phyloP scores from a whole-genome alignment of 2,797 vertebrate genomes.

The Naso thynnoides region DNA sequence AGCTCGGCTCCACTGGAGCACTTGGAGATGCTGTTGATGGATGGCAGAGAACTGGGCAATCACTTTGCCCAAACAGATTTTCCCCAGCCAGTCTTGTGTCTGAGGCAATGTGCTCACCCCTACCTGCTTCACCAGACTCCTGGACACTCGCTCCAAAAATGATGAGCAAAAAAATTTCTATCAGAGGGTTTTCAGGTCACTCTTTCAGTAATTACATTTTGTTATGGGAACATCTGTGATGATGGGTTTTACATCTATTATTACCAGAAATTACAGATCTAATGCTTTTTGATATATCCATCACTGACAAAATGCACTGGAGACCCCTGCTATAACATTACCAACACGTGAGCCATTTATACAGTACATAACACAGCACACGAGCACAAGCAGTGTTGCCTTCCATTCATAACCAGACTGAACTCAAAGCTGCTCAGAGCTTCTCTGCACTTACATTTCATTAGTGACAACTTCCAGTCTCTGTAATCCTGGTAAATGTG shows the following conservation, averaged over 20 bases:
- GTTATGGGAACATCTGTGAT: background rate
- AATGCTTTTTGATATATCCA: background rate
- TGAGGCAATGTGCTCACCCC: slow-evolving; percentile 30
- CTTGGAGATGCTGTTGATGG: slow-evolving; percentile 56
- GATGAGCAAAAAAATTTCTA: background rate
- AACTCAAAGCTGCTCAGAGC: slow-evolving; percentile 30
- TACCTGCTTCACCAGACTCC: slow-evolving; percentile 9
- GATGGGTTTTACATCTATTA: background rate
- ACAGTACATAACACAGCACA: slow-evolving; percentile 7
- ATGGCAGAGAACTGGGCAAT: slow-evolving; percentile 47
- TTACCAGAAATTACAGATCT: background rate
- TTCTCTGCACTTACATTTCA: slow-evolving; percentile 34
- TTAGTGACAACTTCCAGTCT: slow-evolving; percentile 29
- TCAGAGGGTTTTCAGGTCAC: background rate
- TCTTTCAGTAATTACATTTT: slow-evolving; percentile 3
- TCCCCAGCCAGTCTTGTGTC: slow-evolving; percentile 31
- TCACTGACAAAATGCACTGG: slow-evolving; percentile 4
- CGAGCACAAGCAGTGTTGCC: slow-evolving; percentile 7
- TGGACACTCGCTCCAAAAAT: background rate
- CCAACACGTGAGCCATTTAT: slow-evolving; percentile 7
- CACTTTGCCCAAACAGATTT: slow-evolving; percentile 42
- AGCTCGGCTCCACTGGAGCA: slow-evolving; percentile 48
- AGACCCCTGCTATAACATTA: background rate
- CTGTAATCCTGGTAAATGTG: slow-evolving; percentile 44
- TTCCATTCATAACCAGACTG: slow-evolving; percentile 23